Evolutionary conservation across 2,888 invertebrate genomes (phyloP), one percentile per base, ranked within the genome.

Genomic region (Spicauda simplicius): DNA sequence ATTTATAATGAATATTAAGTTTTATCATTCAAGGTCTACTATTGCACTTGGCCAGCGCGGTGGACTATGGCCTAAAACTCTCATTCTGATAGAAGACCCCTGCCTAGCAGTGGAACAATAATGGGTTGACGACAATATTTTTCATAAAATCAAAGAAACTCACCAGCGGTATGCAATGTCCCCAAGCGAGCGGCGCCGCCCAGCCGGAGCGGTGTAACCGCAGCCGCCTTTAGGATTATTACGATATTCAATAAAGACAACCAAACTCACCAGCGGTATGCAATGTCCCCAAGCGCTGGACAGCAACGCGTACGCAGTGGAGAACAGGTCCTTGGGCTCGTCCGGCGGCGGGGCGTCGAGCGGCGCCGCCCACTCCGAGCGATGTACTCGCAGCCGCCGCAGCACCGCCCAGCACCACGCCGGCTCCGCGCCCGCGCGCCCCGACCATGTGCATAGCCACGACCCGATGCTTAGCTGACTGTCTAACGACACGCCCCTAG

Each of bases 211-310:
- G n/a, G n/a, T n/a, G n/a, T n/a, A n/a, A n/a, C n/a, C n/a, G n/a
- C n/a, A n/a, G n/a, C n/a, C n/a, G n/a, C n/a, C n/a, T n/a, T n/a
- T n/a, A n/a, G n/a, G n/a, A n/a, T n/a, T n/a, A n/a, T n/a, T n/a
- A n/a, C n/a, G n/a, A n/a, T n/a, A n/a, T n/a, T 25, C 5, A 48
- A 3, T 14, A 53, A 16, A 6, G 2, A 62, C n/a, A 30, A 33
- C 5, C n/a, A 8, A n/a, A 41, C 85, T 81, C n/a, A 91, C 92
- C 80, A 90, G 67, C 0, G 93, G 93, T 70, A 93, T 78, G 33
- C 83, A 87, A 74, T 92, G 89, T 53, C 93, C 93, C 90, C 91
- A 91, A 0, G 85, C 80, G 0, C 80, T 84, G 0, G 87, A 72
- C 18, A 91, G 71, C 64, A 93, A 62, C 1, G 87, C 84, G 56